Evolutionary conservation across 2,797 vertebrate species (phyloP), one percentile per base, ranked within the genome.

Genomic region (Acipenser ruthenus): DNA sequence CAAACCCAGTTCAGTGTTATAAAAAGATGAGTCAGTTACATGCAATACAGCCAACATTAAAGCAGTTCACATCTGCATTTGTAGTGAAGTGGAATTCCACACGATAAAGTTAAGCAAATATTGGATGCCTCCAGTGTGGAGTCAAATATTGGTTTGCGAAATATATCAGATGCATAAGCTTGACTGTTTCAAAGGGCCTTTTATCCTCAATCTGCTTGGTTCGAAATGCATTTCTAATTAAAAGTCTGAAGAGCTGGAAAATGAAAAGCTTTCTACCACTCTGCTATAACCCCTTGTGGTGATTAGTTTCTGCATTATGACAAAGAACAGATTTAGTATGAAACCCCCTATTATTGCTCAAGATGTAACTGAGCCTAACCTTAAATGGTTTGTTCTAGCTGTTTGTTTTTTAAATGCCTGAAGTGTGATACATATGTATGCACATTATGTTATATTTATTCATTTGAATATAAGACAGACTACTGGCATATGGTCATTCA

Each of bases 381-480:
- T 77, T 77, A 77, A 73, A 77, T 73, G 64, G n/a, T 66, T 69
- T 74, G 72, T 75, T 79, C 69, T 80, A 84, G 84, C 84, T 84
- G 84, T 84, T 83, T 72, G 1, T 60, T 6, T 71, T 5, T 49
- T 15, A 66, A 59, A 64, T 12, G 51, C 49, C 60, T 82, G 80
- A 82, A 77, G 81, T 81, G 71, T 58, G 69, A 75, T 77, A 79
- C 83, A 84, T 86, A 80, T 87, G 83, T 84, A 78, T 77, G 77
- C 75, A 76, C 75, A 82, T 73, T 76, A 74, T 71, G 75, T 78
- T 75, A 77, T 84, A 78, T 81, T 78, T 49, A 71, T 72, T 69
- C 69, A 68, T 75, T 68, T 70, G 69, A 73, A 80, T 74, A 72
- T 75, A 78, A 74, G 76, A 73, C 76, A 18, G 37, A 37, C 37